Base-by-base conservation (phyloP, 1,140 invertebrate genomes). In the Tenebrio molitor region DNA sequence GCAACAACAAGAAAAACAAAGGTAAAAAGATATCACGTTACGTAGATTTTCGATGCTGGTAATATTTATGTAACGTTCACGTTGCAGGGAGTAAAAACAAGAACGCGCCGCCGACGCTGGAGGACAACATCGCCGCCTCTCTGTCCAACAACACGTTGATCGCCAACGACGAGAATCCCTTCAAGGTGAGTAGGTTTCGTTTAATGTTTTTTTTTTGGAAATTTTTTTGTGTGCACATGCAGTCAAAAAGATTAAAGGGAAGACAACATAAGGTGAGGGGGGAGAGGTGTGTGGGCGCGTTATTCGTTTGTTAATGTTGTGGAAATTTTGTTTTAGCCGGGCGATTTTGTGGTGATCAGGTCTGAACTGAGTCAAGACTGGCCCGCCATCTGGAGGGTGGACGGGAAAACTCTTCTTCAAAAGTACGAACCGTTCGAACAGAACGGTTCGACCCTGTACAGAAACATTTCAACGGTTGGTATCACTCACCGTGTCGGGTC, bases 401-500 rank as follows among this genome's bases (percentile, higher is more conserved):
- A 95, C 81, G 93, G 93, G 0, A 95, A 95, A 84, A 91, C 91
- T 14, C 86, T 95, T 65, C 82, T 96, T 42, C 94, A 96, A 84
- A 94, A 94, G 79, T 95, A 93, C 79, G 92, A 95, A 81, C 91
- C 93, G 10, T 95, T 93, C 83, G 88, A 91, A 73, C 89, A 93
- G 73, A 91, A 94, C 83, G 93, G 93, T 53, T 90, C 91, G 83
- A 91, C 90, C 42, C 85, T 95, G 39, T 95, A 96, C 80, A 88
- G 89, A 78, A 95, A 94, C 87, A 94, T 94, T 85, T 94, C 93
- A 12, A 95, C 92, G 81, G 94, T 96, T 87, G 88, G 85, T 84
- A 21, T 21, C 15, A 50, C 21, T 19, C 23, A n/a, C n/a, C n/a
- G 17, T 58, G n/a, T 58, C 10, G 36, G 15, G n/a, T 36, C 58